Evolutionary conservation across 2,888 invertebrate species (phyloP), one percentile per base, ranked within the genome.

Genomic region (Mesopsocus fuscifrons): DNA sequence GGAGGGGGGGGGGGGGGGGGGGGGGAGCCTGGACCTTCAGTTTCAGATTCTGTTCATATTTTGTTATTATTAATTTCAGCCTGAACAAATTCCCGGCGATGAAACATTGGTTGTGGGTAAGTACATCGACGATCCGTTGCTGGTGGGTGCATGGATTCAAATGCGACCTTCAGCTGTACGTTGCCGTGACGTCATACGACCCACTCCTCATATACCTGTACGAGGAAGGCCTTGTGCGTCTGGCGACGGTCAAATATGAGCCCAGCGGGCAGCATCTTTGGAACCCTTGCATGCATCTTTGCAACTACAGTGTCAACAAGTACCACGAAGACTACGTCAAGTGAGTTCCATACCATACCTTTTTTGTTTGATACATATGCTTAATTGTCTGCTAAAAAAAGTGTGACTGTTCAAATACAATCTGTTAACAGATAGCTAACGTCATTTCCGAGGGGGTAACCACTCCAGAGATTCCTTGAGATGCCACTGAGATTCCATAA

Each of bases 221-320:
- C 59, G 89, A 97, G 55, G 94, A 98, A 59, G 97, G 97, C 0
- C 67, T 97, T 44, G 95, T 88, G 9, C 66, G 95, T 45, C 83
- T 97, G 65, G 95, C 97, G 1, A 89, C 94, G 0, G 91, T 92
- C 47, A 88, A 88, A 57, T 95, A 92, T 60, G 83, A 92, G 56
- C 72, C 83, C 54, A 83, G 80, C 52, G 81, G 85, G 52, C 88
- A 89, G 58, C 91, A 89, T 55, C 69, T 97, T 11, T 92, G 88
- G 78, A 91, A 88, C 62, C 88, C 84, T 0, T 92, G 87, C 63
- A 92, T 94, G 82, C 95, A 97, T 63, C 71, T 97, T 13, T 97
- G 95, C 57, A 97, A 97, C 64, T 97, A 95, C 63, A 92, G 91
- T 64, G 88, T 97, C 57, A 95, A 97, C 63, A 95, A 95, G 63